Percentiles rank a stretch among this genome's conserved stretches.
phyloP scores from a whole-genome alignment of 2,797 vertebrate species.

The Urocyon cinereoargenteus region DNA sequence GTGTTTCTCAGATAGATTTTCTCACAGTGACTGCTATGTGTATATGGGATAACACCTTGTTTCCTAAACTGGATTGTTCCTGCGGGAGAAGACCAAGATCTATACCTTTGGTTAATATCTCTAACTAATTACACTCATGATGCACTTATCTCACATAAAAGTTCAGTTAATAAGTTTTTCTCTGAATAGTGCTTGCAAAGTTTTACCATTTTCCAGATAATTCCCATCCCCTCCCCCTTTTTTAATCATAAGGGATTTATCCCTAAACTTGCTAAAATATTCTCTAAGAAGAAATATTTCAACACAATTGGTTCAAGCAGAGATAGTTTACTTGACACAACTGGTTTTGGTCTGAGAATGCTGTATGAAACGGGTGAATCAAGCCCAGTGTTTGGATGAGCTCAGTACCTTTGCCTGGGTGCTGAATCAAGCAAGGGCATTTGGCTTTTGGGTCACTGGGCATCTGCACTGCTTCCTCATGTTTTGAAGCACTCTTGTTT shows the following conservation, averaged over 20 bases:
- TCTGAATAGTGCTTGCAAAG: background rate
- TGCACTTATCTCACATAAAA: background rate
- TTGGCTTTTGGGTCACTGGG: background rate
- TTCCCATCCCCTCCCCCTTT: background rate
- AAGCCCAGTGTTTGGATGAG: background rate
- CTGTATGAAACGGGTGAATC: background rate
- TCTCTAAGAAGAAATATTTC: background rate
- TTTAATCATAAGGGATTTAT: background rate
- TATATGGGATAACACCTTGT: background rate
- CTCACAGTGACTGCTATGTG: background rate
- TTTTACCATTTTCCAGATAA: background rate
- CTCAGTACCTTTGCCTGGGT: background rate
- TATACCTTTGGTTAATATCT: background rate
- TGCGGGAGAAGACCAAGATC: background rate
- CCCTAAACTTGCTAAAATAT: background rate
- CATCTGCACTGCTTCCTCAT: background rate
- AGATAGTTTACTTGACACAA: background rate
- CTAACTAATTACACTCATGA: background rate
- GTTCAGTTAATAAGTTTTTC: background rate
- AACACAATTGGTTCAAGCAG: background rate
- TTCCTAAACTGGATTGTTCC: background rate
- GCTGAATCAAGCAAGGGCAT: background rate
- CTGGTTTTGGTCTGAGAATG: background rate
- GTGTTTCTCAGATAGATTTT: background rate
- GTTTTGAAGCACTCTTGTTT: background rate